A percentile compares a stretch with the other conserved stretches of the same genome.
Conservation (phyloP, 1,140 invertebrate species). For the Acromyrmex heyeri region DNA sequence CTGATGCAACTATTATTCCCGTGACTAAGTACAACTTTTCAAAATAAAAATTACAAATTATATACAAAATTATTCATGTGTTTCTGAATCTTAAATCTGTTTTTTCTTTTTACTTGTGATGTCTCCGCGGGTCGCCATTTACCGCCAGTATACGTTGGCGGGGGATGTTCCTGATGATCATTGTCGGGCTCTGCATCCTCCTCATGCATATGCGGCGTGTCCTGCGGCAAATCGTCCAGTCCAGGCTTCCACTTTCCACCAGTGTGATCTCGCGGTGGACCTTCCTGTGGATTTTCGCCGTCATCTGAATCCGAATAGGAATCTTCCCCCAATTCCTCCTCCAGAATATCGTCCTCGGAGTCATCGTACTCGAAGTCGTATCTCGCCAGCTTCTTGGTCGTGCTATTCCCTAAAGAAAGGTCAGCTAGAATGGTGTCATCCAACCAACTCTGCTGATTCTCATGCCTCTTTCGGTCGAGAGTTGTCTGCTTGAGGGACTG, state of each 20-base stretch:
- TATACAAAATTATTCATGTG: not conserved
- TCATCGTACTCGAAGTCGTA: slow-evolving; percentile 85
- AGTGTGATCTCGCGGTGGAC: slow-evolving; percentile 86
- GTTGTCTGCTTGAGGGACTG: slow-evolving; percentile 78
- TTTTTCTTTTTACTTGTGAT: slow-evolving; percentile 54
- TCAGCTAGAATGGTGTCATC: slow-evolving; percentile 82
- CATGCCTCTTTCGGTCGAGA: slow-evolving; percentile 74
- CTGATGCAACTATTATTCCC: not conserved
- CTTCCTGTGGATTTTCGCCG: slow-evolving; percentile 77
- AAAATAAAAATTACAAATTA: not conserved
- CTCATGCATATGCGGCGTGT: slow-evolving; percentile 79
- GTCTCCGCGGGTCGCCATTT: slow-evolving; percentile 89
- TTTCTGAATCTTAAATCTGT: slow-evolving; percentile 20
- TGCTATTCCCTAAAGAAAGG: slow-evolving; percentile 74
- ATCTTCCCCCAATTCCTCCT: slow-evolving; percentile 80
- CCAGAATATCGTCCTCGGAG: slow-evolving; percentile 86
- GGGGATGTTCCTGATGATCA: slow-evolving; percentile 85
- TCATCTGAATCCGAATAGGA: slow-evolving; percentile 83
- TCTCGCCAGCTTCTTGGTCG: slow-evolving; percentile 78
- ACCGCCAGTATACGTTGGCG: slow-evolving; percentile 90
- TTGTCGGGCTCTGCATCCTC: slow-evolving; percentile 78
- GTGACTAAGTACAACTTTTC: too few relatives aligned
- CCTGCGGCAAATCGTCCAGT: slow-evolving; percentile 77
- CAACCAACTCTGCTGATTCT: slow-evolving; percentile 81
- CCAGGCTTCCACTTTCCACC: slow-evolving; percentile 91